A percentile compares a stretch with the other conserved stretches of the same genome.
Conservation (phyloP, 1,140 invertebrate genomes). For the Ephestia elutella region DNA sequence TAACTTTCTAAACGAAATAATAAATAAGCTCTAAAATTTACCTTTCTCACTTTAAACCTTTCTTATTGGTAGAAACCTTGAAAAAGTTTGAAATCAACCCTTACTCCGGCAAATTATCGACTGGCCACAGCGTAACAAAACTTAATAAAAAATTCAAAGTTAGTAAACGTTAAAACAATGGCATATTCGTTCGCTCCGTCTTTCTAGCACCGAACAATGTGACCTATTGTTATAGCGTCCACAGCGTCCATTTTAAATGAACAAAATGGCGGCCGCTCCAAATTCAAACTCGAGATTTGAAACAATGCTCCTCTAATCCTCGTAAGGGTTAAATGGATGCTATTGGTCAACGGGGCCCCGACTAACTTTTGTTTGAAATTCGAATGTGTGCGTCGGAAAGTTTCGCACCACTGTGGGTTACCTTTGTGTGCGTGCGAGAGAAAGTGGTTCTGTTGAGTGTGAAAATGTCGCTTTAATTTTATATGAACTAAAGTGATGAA, state of each 20-base stretch:
- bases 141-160: slow-evolving; percentile 25
- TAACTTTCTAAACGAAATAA: too few relatives aligned
- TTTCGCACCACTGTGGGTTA: neutral
- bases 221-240: slow-evolving; percentile 56
- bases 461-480: slow-evolving; percentile 4
- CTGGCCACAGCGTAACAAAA: slow-evolving; percentile 1
- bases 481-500: neutral
- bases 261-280: slow-evolving; percentile 66
- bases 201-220: slow-evolving; percentile 57
- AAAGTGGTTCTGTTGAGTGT: neutral
- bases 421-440: too few relatives aligned
- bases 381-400: slow-evolving; percentile 22
- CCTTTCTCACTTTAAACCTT: too few relatives aligned
- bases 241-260: slow-evolving; percentile 68
- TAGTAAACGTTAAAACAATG: slow-evolving; percentile 60
- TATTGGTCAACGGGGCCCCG: slow-evolving; percentile 65
- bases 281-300: slow-evolving; percentile 60
- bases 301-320: slow-evolving; percentile 66
- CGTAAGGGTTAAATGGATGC: slow-evolving; percentile 66
- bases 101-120: neutral
- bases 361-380: slow-evolving; percentile 26
- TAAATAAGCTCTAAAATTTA: too few relatives aligned
- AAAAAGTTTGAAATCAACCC: neutral
- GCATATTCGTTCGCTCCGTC: slow-evolving; percentile 52
- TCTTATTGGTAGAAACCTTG: too few relatives aligned